Conservation (phyloP, 1,140 invertebrate genomes). For the Oryzaephilus surinamensis region DNA sequence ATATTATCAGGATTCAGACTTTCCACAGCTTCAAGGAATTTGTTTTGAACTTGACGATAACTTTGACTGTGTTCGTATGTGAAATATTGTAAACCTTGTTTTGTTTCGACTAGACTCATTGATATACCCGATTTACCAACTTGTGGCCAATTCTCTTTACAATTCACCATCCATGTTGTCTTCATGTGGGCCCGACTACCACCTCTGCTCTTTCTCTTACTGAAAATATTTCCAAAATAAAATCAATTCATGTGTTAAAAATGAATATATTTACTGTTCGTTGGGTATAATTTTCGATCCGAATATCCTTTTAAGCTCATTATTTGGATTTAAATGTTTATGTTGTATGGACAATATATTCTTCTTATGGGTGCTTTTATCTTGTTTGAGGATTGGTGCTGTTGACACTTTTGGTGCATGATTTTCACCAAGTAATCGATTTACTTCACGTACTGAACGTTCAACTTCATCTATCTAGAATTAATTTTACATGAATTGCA, state of each 20-base stretch:
- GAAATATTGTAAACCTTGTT: slow-evolving; percentile 51
- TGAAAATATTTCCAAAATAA: slow-evolving; percentile 25
- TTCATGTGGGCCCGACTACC: slow-evolving; percentile 43
- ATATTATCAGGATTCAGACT: slow-evolving; percentile 72
- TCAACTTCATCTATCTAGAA: slow-evolving; percentile 61
- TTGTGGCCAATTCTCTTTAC: slow-evolving; percentile 57
- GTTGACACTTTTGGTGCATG: slow-evolving; percentile 31
- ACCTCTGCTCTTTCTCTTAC: slow-evolving; percentile 45
- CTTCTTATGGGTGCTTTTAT: slow-evolving; percentile 33
- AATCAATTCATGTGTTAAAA: slow-evolving; percentile 3
- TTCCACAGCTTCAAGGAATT: slow-evolving; percentile 69
- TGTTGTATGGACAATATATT: slow-evolving; percentile 51
- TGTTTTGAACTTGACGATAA: slow-evolving; percentile 65
- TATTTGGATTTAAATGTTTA: slow-evolving; percentile 70
- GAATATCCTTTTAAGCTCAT: slow-evolving; percentile 78
- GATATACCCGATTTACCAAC: slow-evolving; percentile 58
- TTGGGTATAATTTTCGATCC: slow-evolving; percentile 66
- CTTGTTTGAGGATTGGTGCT: slow-evolving; percentile 21
- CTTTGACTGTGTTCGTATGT: slow-evolving; percentile 66
- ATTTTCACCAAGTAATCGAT: slow-evolving; percentile 55
- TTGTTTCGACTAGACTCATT: slow-evolving; percentile 54
- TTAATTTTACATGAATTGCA: no score
- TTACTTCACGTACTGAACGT: slow-evolving; percentile 58
- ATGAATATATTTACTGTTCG: slow-evolving; percentile 44
- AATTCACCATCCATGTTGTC: slow-evolving; percentile 53